Percentiles rank a stretch among this genome's conserved stretches.
phyloP scores from a whole-genome alignment of 2,113 vertebrate species.

The Cheirogaleus medius region DNA sequence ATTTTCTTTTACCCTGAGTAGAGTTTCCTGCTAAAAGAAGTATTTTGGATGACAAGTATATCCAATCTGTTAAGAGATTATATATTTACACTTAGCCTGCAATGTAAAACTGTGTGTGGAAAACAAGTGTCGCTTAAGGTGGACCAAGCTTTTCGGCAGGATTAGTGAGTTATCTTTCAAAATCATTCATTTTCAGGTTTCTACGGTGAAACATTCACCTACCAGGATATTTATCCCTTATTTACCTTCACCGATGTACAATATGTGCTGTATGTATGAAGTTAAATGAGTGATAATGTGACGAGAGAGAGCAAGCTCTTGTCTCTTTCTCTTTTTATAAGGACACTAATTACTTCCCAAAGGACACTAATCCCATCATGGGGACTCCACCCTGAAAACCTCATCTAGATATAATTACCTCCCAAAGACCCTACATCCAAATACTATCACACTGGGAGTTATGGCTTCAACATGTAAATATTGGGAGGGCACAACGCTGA shows the following conservation, averaged over 20 bases:
- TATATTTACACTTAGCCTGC: neutral
- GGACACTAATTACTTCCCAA: neutral
- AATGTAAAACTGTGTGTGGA: conserved; percentile 9
- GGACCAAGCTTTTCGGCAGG: neutral
- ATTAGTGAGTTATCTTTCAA: neutral
- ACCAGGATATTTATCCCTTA: neutral
- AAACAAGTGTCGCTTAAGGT: neutral
- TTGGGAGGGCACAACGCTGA: neutral
- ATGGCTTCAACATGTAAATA: neutral
- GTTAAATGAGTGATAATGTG: neutral
- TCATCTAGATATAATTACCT: neutral
- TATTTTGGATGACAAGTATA: conserved; percentile 30
- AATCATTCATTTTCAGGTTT: neutral
- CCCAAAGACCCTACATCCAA: neutral
- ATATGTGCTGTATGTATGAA: neutral
- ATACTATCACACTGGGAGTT: neutral
- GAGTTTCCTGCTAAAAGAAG: conserved; percentile 25
- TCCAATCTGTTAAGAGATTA: conserved; percentile 26
- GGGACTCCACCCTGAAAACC: neutral
- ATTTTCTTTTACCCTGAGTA: conserved; percentile 41
- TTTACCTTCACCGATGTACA: neutral
- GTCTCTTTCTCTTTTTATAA: neutral
- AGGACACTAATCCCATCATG: neutral
- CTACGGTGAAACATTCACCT: neutral
- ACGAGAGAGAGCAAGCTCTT: neutral